These are phyloP conservation scores for Heliopora coerulea DNA, from an alignment of 92 coral and sea anemone genomes.

Conservation along the genomic window DNA sequence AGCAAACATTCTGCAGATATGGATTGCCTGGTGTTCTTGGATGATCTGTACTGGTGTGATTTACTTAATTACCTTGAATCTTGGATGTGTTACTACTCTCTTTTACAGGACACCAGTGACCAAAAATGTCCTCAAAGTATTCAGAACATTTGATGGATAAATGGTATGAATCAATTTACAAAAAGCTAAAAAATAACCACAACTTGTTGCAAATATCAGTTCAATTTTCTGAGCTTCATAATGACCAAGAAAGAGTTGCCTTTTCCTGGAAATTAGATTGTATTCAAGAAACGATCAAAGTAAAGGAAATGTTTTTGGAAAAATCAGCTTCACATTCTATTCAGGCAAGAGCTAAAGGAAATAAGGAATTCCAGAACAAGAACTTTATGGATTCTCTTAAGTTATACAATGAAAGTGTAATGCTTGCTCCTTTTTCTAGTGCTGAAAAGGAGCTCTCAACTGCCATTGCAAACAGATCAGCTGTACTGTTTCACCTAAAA, in stretches of 20 bases:
- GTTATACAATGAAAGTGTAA: slow-evolving; percentile 67
- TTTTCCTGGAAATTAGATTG: slow-evolving; percentile 62
- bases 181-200: slow-evolving; percentile 55
- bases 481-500: slow-evolving; percentile 67
- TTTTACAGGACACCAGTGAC: too few species aligned
- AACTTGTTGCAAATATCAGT: slow-evolving; percentile 59
- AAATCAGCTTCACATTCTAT: slow-evolving; percentile 65
- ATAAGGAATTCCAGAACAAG: slow-evolving; percentile 66
- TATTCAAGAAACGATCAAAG: slow-evolving; percentile 56
- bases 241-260: slow-evolving; percentile 69
- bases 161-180: slow-evolving; percentile 61
- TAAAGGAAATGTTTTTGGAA: slow-evolving; percentile 49
- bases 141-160: slow-evolving; percentile 26
- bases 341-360: slow-evolving; percentile 71
- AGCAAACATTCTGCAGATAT: too few species aligned
- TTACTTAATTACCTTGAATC: too few species aligned
- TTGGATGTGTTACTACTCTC: too few species aligned
- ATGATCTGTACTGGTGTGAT: too few species aligned
- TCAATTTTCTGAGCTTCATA: slow-evolving; percentile 62
- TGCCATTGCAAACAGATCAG: slow-evolving; percentile 93
- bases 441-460: slow-evolving; percentile 63
- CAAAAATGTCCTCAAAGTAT: not conserved
- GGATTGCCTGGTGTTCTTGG: too few species aligned
- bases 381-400: slow-evolving; percentile 54
- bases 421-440: slow-evolving; percentile 55